Evolutionary conservation across 2,888 invertebrate species (phyloP).

Genomic region (Drosophila nigricruria): DNA sequence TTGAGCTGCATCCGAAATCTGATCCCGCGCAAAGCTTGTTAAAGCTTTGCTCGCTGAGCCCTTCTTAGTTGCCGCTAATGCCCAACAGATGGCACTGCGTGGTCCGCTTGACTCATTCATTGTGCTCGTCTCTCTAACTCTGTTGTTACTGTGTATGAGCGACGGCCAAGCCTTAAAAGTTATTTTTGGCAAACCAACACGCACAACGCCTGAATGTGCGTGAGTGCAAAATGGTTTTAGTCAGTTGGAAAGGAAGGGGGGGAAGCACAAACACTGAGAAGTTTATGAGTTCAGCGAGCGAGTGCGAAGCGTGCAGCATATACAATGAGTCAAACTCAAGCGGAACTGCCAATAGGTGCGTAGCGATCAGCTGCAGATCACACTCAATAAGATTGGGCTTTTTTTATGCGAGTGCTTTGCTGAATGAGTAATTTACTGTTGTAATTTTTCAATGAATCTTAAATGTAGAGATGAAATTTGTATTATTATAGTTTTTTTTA

Average conservation of each 20-base stretch:
- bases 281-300: slow-evolving; percentile 56
- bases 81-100: slow-evolving; percentile 68
- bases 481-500: background rate
- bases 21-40: slow-evolving; percentile 65
- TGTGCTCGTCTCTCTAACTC: slow-evolving; percentile 39
- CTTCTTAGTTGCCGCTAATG: slow-evolving; percentile 54
- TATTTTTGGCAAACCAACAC: slow-evolving; percentile 40
- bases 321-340: slow-evolving; percentile 33
- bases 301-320: slow-evolving; percentile 34
- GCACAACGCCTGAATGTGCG: slow-evolving; percentile 11
- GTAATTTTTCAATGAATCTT: background rate
- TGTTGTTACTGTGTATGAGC: slow-evolving; percentile 26
- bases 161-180: slow-evolving; percentile 49
- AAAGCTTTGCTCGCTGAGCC: slow-evolving; percentile 53
- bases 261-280: slow-evolving; percentile 31
- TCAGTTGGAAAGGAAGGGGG: background rate
- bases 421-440: background rate
- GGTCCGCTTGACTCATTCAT: slow-evolving; percentile 31
- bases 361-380: slow-evolving; percentile 6
- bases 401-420: background rate
- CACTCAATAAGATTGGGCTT: background rate
- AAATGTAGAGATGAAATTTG: background rate
- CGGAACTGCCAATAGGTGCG: background rate
- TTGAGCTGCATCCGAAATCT: slow-evolving; percentile 20
- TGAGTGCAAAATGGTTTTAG: slow-evolving; percentile 1